Percentiles rank a stretch among this genome's conserved stretches.
phyloP scores from a whole-genome alignment of 2,888 invertebrate species.

The Drosophila mimetica region DNA sequence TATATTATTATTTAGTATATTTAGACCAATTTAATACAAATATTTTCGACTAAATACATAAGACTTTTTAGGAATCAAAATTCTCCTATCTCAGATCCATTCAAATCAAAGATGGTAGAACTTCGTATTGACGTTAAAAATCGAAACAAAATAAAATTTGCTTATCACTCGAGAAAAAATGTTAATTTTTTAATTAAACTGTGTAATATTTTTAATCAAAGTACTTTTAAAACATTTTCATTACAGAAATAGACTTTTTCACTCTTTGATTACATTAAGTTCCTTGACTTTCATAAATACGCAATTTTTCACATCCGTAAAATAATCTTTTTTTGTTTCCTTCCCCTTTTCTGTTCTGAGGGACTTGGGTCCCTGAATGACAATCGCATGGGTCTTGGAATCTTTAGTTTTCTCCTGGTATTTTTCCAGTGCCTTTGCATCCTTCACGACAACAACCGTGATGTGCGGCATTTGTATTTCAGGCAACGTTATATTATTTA shows the following conservation, averaged over 20 bases:
- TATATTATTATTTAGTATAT: too few relatives aligned
- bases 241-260: neutral
- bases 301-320: neutral
- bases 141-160: too few relatives aligned
- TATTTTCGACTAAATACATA: too few relatives aligned
- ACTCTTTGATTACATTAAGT: neutral
- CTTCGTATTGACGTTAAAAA: too few relatives aligned
- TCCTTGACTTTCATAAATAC: neutral
- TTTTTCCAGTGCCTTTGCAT: neutral
- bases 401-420: neutral
- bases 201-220: neutral
- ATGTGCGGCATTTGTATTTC: conserved; percentile 1
- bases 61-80: too few relatives aligned
- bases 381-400: neutral
- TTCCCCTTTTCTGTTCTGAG: neutral
- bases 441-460: conserved; percentile 1
- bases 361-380: neutral
- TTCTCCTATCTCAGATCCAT: too few relatives aligned
- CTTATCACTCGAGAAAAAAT: too few relatives aligned
- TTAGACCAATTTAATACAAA: too few relatives aligned
- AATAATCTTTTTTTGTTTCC: neutral
- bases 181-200: too few relatives aligned
- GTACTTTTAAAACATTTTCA: neutral
- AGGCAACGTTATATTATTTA: neutral
- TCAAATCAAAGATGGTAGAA: too few relatives aligned